Conservation (phyloP, 2,888 invertebrate genomes). For the Steinernema hermaphroditum region DNA sequence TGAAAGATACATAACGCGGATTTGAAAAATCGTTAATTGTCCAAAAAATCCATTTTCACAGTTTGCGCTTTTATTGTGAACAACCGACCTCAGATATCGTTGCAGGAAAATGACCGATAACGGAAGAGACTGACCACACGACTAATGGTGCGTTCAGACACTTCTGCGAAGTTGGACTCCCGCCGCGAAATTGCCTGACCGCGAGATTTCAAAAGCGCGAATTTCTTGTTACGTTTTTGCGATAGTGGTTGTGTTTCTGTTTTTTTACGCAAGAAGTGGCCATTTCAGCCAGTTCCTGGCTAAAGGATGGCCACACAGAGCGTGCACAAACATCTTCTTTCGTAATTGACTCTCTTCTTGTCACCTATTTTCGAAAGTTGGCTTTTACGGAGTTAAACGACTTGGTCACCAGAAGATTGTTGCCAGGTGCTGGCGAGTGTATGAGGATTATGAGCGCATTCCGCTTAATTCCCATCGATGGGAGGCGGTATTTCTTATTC, state of each 20-base stretch:
- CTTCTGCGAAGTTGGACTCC: neutral
- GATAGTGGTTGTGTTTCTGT: neutral
- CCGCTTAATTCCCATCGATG: too few relatives aligned
- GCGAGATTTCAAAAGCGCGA: constrained; percentile 17
- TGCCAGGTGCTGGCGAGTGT: neutral
- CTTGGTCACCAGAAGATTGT: neutral
- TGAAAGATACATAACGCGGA: too few relatives aligned
- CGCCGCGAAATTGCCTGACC: neutral
- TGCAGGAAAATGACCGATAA: too few relatives aligned
- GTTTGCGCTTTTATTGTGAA: too few relatives aligned
- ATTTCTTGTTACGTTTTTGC: neutral
- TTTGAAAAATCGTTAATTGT: too few relatives aligned
- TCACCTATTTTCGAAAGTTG: neutral
- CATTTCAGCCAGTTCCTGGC: neutral
- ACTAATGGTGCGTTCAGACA: too few relatives aligned
- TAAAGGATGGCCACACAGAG: neutral
- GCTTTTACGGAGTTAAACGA: neutral
- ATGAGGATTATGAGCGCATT: too few relatives aligned
- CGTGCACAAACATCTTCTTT: neutral
- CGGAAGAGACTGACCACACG: too few relatives aligned
- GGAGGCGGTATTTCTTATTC: neutral
- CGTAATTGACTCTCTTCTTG: neutral
- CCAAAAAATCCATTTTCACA: too few relatives aligned
- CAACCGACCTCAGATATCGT: too few relatives aligned
- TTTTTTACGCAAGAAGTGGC: neutral